Conservation (phyloP, 2,113 vertebrate species). For the Hydrochoerus hydrochaeris region DNA sequence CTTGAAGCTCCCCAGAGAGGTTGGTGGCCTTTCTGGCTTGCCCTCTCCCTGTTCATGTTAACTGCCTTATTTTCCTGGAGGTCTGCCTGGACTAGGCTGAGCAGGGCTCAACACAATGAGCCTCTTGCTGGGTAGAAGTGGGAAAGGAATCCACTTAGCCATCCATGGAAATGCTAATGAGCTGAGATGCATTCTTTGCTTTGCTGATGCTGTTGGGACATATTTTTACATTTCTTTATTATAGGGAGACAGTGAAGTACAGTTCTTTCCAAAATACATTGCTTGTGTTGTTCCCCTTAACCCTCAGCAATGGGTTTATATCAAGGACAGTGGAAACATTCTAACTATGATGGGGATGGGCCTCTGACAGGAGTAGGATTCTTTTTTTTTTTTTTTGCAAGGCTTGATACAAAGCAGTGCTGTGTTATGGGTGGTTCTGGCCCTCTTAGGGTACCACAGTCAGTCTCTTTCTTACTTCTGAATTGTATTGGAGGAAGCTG, state of each 20-base stretch:
- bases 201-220: conserved; percentile 78
- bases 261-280: conserved; percentile 54
- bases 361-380: conserved; percentile 23
- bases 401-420: neutral
- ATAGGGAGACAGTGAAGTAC: conserved; percentile 70
- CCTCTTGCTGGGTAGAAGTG: conserved; percentile 18
- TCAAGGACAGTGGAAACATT: neutral
- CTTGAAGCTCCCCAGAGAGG: neutral
- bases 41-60: neutral
- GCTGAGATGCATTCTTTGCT: conserved; percentile 67
- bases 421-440: neutral
- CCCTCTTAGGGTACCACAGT: neutral
- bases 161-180: conserved; percentile 81
- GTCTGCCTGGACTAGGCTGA: conserved; percentile 55
- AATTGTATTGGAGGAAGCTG: neutral
- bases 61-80: conserved; percentile 59
- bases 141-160: conserved; percentile 73
- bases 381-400: neutral
- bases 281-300: conserved; percentile 51
- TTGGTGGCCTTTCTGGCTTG: neutral
- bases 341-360: conserved; percentile 7
- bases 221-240: conserved; percentile 79
- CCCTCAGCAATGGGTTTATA: conserved; percentile 54
- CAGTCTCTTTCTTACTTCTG: neutral
- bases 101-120: conserved; percentile 64